Evolutionary conservation across 2,888 invertebrate species (phyloP), one percentile per base, ranked within the genome.

Genomic region (Pemphredon lugubris): DNA sequence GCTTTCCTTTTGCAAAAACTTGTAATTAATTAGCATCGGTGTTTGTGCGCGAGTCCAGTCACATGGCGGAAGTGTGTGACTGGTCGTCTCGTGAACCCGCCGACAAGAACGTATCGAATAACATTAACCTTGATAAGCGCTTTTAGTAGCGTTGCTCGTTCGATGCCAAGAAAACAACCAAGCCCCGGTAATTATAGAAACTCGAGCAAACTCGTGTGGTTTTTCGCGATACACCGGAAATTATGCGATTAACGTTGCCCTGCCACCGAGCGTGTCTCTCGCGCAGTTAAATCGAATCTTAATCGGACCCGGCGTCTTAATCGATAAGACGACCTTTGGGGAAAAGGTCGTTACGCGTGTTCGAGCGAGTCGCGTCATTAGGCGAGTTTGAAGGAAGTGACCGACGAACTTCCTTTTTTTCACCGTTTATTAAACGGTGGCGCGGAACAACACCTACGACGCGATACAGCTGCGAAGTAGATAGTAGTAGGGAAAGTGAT

Each of bases 391-490:
- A 57, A 64, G 67, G 54, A 61, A 73, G 20, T 32, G 4, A 11
- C 5, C n/a, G 54, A 9, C 20, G 44, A 73, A 68, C 44, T 69
- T 74, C 53, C 50, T 26, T 55, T n/a, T 37, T 66, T 68, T 60
- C 63, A 58, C 67, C 45, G 65, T 76, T 79, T 81, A 79, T 81
- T 78, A 75, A 79, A 68, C 58, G 67, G 59, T 54, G 60, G 71
- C 75, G 63, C 58, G 68, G 68, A n/a, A 66, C 66, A 57, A 67
- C 72, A 67, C 73, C 66, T 70, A 57, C 63, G 67, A 71, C 68
- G 44, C 53, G 61, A 67, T 71, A 64, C 81, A 81, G 80, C 80
- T 85, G 77, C 75, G 75, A 64, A 78, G 75, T 76, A 77, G 82
- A 83, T 85, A 83, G 69, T 65, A n/a, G n/a, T n/a, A n/a, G n/a